Evolutionary conservation across 2,888 invertebrate genomes (phyloP).

Genomic region (Philaethria dido): DNA sequence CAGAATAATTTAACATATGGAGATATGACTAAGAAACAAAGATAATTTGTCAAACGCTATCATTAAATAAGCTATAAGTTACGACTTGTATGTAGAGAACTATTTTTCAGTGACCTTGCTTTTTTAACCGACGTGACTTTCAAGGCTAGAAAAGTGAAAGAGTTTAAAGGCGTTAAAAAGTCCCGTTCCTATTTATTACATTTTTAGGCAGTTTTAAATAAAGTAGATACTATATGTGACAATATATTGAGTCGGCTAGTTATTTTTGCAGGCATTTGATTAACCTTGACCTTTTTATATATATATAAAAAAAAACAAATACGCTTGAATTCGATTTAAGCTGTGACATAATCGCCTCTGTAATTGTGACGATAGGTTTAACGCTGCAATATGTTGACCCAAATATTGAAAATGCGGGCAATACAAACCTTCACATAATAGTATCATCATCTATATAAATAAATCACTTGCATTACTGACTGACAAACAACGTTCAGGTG

Average conservation of each 20-base stretch:
- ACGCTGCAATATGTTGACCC: slow-evolving; percentile 27
- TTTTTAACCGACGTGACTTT: slow-evolving; percentile 30
- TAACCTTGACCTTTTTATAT: slow-evolving; percentile 37
- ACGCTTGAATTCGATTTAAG: slow-evolving; percentile 32
- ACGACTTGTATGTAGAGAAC: not conserved
- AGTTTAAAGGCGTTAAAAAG: slow-evolving; percentile 23
- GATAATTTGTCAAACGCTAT: not conserved
- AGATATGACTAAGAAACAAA: not conserved
- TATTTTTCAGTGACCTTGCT: slow-evolving; percentile 39
- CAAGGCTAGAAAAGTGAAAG: slow-evolving; percentile 39
- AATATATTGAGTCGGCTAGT: not conserved
- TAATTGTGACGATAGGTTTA: slow-evolving; percentile 24
- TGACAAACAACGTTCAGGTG: no score
- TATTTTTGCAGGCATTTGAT: slow-evolving; percentile 14
- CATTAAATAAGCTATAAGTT: not conserved
- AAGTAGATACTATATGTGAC: not conserved
- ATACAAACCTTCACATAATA: not conserved
- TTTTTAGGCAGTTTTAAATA: not conserved
- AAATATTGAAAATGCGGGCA: slow-evolving; percentile 28
- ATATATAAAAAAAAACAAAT: slow-evolving; percentile 31
- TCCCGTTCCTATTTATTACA: not conserved
- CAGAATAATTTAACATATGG: not conserved
- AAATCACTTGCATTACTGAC: no score
- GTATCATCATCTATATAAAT: not conserved
- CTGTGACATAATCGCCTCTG: slow-evolving; percentile 27